Conservation (phyloP, 2,888 invertebrate species). For the Mythimna vitellina region DNA sequence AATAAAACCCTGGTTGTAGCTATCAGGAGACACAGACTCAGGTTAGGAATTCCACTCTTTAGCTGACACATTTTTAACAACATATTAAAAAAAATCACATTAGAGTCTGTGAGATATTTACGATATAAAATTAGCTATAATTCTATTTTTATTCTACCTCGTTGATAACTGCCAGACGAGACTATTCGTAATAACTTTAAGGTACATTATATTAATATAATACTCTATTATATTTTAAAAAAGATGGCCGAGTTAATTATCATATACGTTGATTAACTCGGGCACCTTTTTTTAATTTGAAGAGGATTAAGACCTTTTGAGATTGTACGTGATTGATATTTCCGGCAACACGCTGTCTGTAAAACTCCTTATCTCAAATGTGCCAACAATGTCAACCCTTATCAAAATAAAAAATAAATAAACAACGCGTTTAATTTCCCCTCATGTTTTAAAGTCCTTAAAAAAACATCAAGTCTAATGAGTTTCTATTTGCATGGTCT, state of each 20-base stretch:
- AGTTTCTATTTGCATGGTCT: conserved; percentile 27
- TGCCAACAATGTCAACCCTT: conserved; percentile 46
- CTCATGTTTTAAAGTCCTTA: conserved; percentile 19
- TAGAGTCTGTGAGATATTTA: no score
- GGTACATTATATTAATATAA: no score
- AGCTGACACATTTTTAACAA: no score
- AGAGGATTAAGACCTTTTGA: conserved; percentile 3
- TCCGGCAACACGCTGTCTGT: conserved; percentile 20
- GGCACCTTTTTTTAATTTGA: conserved; percentile 15
- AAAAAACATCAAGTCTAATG: conserved; percentile 46
- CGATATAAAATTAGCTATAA: no score
- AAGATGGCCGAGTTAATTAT: no score
- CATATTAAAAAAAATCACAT: no score
- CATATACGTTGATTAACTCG: conserved; percentile 14
- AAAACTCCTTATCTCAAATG: conserved; percentile 36
- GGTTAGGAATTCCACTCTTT: no score
- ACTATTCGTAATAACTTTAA: neutral
- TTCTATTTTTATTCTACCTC: neutral
- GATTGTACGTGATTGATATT: conserved; percentile 44
- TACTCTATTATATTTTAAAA: no score
- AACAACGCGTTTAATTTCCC: conserved; percentile 41
- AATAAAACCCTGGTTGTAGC: no score
- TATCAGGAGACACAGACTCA: no score
- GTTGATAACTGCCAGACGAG: neutral
- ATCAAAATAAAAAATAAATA: conserved; percentile 44